These are phyloP conservation scores for Plagiodera versicolora DNA, from an alignment of 2,888 invertebrate genomes.

Conservation along the genomic window DNA sequence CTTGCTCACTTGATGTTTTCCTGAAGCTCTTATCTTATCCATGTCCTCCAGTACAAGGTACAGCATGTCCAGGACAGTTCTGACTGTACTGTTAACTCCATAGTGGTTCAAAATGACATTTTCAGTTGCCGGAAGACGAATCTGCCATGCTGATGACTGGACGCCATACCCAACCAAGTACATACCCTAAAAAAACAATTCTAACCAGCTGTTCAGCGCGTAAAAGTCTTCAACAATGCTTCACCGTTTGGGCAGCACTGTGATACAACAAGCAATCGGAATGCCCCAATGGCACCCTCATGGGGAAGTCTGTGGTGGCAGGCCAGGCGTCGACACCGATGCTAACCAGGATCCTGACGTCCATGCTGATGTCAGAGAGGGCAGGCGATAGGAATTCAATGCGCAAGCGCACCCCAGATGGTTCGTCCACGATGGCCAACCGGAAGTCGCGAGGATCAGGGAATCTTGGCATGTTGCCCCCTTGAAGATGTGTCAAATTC, in stretches of 20 bases:
- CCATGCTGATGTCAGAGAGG: slow-evolving; percentile 52
- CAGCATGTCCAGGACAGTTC: slow-evolving; percentile 45
- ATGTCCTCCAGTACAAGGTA: slow-evolving; percentile 47
- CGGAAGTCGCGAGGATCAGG: slow-evolving; percentile 63
- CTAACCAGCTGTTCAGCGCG: no score
- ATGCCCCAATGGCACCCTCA: slow-evolving; percentile 63
- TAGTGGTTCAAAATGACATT: slow-evolving; percentile 49
- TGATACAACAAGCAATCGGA: slow-evolving; percentile 68
- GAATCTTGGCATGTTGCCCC: slow-evolving; percentile 51
- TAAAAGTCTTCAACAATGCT: no score
- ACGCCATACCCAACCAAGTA: slow-evolving; percentile 53
- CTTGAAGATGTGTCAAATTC: slow-evolving; percentile 36
- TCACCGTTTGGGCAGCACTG: slow-evolving; percentile 63
- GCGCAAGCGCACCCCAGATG: slow-evolving; percentile 67
- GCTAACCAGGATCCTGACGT: slow-evolving; percentile 67
- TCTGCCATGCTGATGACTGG: slow-evolving; percentile 54
- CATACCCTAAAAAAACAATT: slow-evolving; percentile 47
- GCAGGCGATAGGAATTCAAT: slow-evolving; percentile 57
- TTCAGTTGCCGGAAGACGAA: slow-evolving; percentile 52
- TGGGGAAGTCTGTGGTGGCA: slow-evolving; percentile 59
- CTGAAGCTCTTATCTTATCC: slow-evolving; percentile 40
- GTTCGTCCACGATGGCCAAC: slow-evolving; percentile 73
- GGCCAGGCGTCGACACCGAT: slow-evolving; percentile 65
- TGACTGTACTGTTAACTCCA: slow-evolving; percentile 47
- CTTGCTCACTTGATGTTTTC: slow-evolving; percentile 41